These are phyloP conservation scores for Lutjanus campechanus DNA, from an alignment of 2,797 vertebrate species.

Conservation along the genomic window DNA sequence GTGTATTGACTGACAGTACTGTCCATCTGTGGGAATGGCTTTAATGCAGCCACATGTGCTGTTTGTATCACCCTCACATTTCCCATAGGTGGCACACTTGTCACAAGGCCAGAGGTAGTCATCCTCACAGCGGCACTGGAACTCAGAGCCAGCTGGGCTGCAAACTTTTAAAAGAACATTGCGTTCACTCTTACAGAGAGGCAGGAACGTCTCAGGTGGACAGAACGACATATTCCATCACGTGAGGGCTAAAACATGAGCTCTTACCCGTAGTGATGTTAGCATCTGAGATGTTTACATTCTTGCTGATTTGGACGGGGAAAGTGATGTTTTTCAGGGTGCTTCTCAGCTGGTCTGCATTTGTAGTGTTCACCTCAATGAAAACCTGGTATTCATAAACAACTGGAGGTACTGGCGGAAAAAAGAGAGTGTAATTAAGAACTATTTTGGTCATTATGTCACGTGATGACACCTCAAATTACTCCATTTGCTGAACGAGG, in stretches of 20 bases:
- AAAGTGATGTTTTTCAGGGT: constrained; percentile 20
- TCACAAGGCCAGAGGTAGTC: constrained; percentile 59
- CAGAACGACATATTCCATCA: neutral
- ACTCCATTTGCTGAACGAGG: neutral
- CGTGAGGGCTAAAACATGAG: neutral
- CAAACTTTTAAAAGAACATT: constrained; percentile 48
- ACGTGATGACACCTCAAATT: neutral
- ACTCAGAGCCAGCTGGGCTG: neutral
- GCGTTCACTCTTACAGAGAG: neutral
- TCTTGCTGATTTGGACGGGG: constrained; percentile 33
- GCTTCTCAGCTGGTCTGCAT: constrained; percentile 36
- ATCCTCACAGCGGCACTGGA: constrained; percentile 56
- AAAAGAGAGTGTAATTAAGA: neutral
- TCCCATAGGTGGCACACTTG: constrained; percentile 54
- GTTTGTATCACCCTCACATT: constrained; percentile 49
- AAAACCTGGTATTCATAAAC: constrained; percentile 52
- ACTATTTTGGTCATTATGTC: neutral
- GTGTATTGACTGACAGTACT: constrained; percentile 79
- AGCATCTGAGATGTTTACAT: constrained; percentile 45
- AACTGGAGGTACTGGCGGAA: constrained; percentile 8
- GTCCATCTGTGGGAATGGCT: constrained; percentile 70
- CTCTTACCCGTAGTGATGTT: constrained; percentile 63
- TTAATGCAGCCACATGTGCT: constrained; percentile 78
- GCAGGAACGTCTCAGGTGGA: neutral
- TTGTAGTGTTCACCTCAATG: constrained; percentile 51